A percentile compares a stretch with the other conserved stretches of the same genome.
These are phyloP conservation scores for Eupithecia tripunctaria DNA, from an alignment of 2,888 invertebrate genomes.

Conservation along the genomic window DNA sequence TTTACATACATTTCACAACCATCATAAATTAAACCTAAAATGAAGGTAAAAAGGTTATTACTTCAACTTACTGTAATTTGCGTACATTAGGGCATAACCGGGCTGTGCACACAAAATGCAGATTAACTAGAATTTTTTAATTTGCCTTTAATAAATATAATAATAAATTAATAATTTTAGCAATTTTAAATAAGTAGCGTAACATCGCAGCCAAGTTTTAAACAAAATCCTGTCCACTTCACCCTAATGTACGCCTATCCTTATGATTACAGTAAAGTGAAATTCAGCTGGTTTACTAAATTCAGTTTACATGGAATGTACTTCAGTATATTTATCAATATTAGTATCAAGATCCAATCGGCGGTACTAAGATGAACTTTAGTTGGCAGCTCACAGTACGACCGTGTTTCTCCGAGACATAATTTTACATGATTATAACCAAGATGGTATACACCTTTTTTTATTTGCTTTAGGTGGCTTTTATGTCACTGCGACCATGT, in stretches of 20 bases:
- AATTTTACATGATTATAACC: background rate
- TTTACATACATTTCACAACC: constrained; percentile 8
- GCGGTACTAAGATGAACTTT: background rate
- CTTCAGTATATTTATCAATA: no score
- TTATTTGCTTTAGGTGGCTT: no score
- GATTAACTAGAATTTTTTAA: background rate
- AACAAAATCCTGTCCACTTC: background rate
- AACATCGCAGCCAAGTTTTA: background rate
- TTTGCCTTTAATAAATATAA: background rate
- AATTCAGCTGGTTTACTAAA: background rate
- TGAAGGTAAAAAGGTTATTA: background rate
- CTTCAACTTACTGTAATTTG: background rate
- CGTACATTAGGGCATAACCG: background rate
- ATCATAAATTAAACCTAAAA: constrained; percentile 3
- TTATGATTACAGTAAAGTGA: background rate
- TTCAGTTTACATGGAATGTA: background rate
- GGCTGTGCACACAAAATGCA: background rate
- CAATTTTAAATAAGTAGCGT: background rate
- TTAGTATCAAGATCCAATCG: background rate
- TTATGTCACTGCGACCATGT: no score
- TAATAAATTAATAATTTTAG: background rate
- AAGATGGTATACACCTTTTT: background rate
- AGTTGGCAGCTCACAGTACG: background rate
- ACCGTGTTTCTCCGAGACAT: background rate
- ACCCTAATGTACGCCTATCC: background rate